phyloP scores from a whole-genome alignment of 2,888 invertebrate genomes.

The Oxytorus armatus region DNA sequence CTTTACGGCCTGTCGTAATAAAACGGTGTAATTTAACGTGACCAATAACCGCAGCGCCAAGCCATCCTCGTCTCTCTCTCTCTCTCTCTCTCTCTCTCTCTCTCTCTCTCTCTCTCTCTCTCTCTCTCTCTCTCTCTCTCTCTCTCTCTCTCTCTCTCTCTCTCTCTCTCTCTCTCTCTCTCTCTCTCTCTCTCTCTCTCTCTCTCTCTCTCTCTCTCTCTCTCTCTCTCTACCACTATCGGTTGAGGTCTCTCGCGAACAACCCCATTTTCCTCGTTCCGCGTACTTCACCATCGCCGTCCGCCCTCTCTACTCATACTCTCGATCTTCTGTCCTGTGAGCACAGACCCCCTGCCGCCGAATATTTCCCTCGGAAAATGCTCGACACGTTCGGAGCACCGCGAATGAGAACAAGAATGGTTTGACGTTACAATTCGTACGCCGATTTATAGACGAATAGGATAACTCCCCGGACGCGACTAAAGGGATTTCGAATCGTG shows the following conservation, averaged over 20 bases:
- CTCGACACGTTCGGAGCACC: slow-evolving; percentile 62
- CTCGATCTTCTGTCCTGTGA: slow-evolving; percentile 31
- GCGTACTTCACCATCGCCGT: slow-evolving; percentile 32
- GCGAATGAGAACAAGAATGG: slow-evolving; percentile 59
- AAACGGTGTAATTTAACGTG: slow-evolving; percentile 72
- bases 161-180: slow-evolving; percentile 31
- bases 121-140: background rate
- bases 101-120: slow-evolving; percentile 10
- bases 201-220: slow-evolving; percentile 21
- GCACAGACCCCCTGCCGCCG: slow-evolving; percentile 33
- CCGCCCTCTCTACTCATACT: slow-evolving; percentile 44
- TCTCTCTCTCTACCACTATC: slow-evolving; percentile 30
- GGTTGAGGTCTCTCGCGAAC: slow-evolving; percentile 35
- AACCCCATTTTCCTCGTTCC: slow-evolving; percentile 51
- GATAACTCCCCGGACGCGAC: slow-evolving; percentile 54
- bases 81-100: slow-evolving; percentile 38
- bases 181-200: slow-evolving; percentile 31
- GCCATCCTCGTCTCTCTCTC: slow-evolving; percentile 49
- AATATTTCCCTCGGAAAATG: slow-evolving; percentile 62
- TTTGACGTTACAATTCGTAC: slow-evolving; percentile 56
- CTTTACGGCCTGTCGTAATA: slow-evolving; percentile 71
- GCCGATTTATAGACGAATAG: slow-evolving; percentile 59
- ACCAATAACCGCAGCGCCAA: slow-evolving; percentile 66
- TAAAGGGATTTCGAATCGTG: slow-evolving; percentile 57
- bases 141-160: slow-evolving; percentile 7